Evolutionary conservation across 2,888 invertebrate genomes (phyloP), one percentile per base, ranked within the genome.

Genomic region (Epinotia nisella): DNA sequence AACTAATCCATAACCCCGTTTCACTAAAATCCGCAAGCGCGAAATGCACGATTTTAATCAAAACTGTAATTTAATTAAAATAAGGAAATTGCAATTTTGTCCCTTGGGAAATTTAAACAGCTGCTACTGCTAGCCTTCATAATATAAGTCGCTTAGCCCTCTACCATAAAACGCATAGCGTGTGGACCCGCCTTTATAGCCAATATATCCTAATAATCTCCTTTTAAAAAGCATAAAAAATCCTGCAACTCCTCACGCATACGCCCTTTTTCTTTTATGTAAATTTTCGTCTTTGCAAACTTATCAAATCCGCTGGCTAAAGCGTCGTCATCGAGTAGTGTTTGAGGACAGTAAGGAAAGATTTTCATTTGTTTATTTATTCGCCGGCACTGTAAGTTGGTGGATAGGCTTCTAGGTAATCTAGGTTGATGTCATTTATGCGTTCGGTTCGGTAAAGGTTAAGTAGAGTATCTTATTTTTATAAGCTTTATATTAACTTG

Each of bases 91-190:
- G 51, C 64, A 53, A 24, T 41, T 53, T 15, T 5, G 19, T 53
- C 68, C 62, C 67, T 2, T 2, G 73, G 73, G 73, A 73, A 73
- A 69, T 73, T 73, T 69, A 59, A 68, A 73, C 19, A 53, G 51
- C 24, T n/a, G 49, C 56, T 29, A 65, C 24, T n/a, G 49, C 56
- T 29, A 65, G 39, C 41, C 66, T 29, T 51, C 65, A 65, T 49
- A 70, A 65, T 49, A 70, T 59, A 49, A 59, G 58, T 71, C 51
- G 49, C 53, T 59, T 66, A 60, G 65, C 41, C 10, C 24, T 45
- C 17, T 51, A 21, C 51, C 69, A 24, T 73, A 69, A 73, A 67
- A 59, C 49, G 56, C 68, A 19, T 73, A 41, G 51, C 69, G 51
- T 73, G 68, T 73, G 64, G 51, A 64, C 69, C 51, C 29, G 64